Conservation (phyloP, 2,797 vertebrate genomes). For the Phalanger gymnotis region DNA sequence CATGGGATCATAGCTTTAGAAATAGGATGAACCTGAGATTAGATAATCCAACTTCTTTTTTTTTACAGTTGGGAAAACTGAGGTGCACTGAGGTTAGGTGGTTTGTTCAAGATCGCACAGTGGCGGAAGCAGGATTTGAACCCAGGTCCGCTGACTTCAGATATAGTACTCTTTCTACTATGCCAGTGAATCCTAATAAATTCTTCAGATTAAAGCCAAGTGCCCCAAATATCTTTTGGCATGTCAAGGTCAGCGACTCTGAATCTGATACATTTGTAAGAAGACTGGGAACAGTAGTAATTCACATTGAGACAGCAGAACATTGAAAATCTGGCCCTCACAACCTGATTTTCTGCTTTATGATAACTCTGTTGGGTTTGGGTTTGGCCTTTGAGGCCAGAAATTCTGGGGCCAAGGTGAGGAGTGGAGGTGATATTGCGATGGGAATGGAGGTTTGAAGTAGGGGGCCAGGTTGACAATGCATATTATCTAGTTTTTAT, state of each 20-base stretch:
- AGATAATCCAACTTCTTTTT: background rate
- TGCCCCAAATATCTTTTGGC: constrained; percentile 24
- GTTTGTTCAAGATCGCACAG: background rate
- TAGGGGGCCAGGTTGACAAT: background rate
- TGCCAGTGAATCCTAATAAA: constrained; percentile 19
- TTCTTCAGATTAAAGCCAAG: background rate
- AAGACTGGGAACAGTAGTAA: constrained; percentile 3
- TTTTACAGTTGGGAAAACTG: background rate
- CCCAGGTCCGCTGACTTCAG: background rate
- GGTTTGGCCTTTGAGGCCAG: background rate
- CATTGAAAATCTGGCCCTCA: background rate
- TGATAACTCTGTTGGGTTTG: background rate
- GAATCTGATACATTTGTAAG: background rate
- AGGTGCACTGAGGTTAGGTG: background rate
- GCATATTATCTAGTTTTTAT: background rate
- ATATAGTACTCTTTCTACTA: background rate
- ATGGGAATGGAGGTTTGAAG: background rate
- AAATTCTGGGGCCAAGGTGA: background rate
- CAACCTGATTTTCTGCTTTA: background rate
- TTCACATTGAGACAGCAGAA: background rate
- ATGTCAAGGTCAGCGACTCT: background rate
- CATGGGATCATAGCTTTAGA: background rate
- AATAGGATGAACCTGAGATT: background rate
- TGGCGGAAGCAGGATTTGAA: background rate
- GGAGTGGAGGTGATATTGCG: background rate